These are phyloP conservation scores for Neodiprion lecontei DNA, from an alignment of 1,140 invertebrate species.

Conservation along the genomic window DNA sequence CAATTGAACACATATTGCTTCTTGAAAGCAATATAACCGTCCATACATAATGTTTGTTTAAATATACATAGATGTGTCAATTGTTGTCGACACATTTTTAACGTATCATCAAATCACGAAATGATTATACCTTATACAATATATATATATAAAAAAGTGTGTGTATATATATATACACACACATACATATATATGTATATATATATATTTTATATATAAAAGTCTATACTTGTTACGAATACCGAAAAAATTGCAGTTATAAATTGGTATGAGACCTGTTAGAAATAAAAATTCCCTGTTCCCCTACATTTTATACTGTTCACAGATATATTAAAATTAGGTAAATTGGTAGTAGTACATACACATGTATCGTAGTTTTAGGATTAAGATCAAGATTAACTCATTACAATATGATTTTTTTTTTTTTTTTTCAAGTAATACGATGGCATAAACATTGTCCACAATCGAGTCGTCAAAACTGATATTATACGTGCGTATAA, in stretches of 20 bases:
- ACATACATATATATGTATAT: constrained; percentile 28
- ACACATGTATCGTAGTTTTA: constrained; percentile 40
- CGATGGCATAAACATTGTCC: background rate
- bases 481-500: constrained; percentile 33
- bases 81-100: constrained; percentile 44
- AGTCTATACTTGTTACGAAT: constrained; percentile 59
- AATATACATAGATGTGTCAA: constrained; percentile 37
- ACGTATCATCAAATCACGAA: constrained; percentile 28
- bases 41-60: constrained; percentile 53
- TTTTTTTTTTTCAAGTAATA: constrained; percentile 4
- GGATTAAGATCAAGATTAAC: constrained; percentile 24
- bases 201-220: constrained; percentile 53
- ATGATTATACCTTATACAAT: constrained; percentile 28
- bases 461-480: constrained; percentile 28
- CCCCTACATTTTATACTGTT: constrained; percentile 42
- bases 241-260: constrained; percentile 38
- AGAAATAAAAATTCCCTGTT: constrained; percentile 45
- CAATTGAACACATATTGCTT: constrained; percentile 30
- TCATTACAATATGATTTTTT: constrained; percentile 1
- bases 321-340: constrained; percentile 39
- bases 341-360: constrained; percentile 32
- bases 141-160: background rate
- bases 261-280: constrained; percentile 36
- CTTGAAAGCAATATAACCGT: constrained; percentile 54
- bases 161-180: constrained; percentile 40